These are phyloP conservation scores for Acromyrmex charruanus DNA, from an alignment of 1,140 invertebrate species.

Conservation along the genomic window DNA sequence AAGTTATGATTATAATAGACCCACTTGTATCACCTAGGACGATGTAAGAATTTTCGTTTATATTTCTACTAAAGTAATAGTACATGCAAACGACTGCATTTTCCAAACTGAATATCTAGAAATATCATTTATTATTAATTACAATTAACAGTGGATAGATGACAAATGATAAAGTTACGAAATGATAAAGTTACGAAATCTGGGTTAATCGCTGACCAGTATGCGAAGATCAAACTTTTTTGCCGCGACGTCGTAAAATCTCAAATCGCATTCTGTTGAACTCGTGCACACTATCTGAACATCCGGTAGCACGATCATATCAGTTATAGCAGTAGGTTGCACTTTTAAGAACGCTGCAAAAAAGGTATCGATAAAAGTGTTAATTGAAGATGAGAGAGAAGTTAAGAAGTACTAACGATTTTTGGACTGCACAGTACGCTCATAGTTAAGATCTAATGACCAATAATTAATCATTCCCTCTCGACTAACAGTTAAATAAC, in stretches of 20 bases:
- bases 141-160: background rate
- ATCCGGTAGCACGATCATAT: constrained; percentile 90
- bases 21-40: constrained; percentile 90
- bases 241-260: constrained; percentile 91
- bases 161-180: constrained; percentile 24
- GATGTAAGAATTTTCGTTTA: constrained; percentile 88
- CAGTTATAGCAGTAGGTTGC: constrained; percentile 89
- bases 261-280: constrained; percentile 89
- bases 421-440: constrained; percentile 87
- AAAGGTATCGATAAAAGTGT: background rate
- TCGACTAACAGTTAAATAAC: constrained; percentile 89
- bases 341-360: constrained; percentile 86
- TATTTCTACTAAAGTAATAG: constrained; percentile 88
- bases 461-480: constrained; percentile 91
- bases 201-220: constrained; percentile 64
- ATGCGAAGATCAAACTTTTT: constrained; percentile 90
- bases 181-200: constrained; percentile 19
- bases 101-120: constrained; percentile 82
- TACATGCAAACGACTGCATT: constrained; percentile 86
- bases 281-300: constrained; percentile 90
- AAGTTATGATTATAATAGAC: constrained; percentile 88
- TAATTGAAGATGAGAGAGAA: background rate
- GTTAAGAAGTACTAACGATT: constrained; percentile 86
- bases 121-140: constrained; percentile 73
- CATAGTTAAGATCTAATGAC: constrained; percentile 89